A percentile compares a stretch with the other conserved stretches of the same genome.
Evolutionary conservation across 2,113 vertebrate species (phyloP).

Genomic region (Lathamus discolor): DNA sequence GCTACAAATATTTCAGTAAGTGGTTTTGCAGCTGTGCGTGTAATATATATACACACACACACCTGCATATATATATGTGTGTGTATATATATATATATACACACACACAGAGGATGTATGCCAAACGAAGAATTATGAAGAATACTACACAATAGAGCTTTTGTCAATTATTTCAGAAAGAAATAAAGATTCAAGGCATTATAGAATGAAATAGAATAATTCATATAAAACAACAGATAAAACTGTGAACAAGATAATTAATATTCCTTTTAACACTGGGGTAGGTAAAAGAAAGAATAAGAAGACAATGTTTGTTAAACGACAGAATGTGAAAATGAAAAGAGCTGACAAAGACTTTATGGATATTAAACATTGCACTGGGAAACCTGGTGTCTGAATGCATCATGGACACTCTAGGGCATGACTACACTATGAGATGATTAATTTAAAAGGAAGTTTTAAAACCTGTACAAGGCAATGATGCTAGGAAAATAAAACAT

Average conservation of each 20-base stretch:
- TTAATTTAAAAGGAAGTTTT: not conserved
- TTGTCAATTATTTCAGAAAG: not conserved
- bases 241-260: not conserved
- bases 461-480: not conserved
- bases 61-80: too few relatives aligned
- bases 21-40: not conserved
- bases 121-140: not conserved
- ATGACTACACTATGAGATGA: not conserved
- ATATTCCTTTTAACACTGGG: not conserved
- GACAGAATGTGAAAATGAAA: not conserved
- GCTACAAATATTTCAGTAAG: not conserved
- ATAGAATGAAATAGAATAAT: not conserved
- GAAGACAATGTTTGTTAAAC: not conserved
- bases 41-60: not conserved
- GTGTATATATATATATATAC: accelerated
- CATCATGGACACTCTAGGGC: not conserved
- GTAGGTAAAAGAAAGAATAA: not conserved
- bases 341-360: not conserved
- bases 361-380: not conserved
- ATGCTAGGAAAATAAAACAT: not conserved
- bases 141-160: not conserved
- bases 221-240: not conserved
- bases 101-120: not conserved
- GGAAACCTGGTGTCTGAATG: not conserved
- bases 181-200: not conserved